A percentile compares a stretch with the other conserved stretches of the same genome.
Conservation (phyloP, 2,113 vertebrate genomes). For the Rattus norvegicus region DNA sequence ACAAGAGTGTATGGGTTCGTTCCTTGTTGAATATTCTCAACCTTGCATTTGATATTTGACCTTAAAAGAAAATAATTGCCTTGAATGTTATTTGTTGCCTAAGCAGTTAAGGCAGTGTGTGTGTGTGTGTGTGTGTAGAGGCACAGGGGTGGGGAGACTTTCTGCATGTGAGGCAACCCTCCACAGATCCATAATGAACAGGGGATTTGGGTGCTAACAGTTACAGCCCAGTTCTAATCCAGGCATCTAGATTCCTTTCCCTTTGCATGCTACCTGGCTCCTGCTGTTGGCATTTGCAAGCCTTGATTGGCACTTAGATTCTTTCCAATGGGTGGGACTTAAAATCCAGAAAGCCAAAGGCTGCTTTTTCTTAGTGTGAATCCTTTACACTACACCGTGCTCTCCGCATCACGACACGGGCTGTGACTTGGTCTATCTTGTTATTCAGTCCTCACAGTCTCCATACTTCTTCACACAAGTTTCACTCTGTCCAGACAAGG, state of each 20-base stretch:
- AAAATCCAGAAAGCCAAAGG: conserved; percentile 10
- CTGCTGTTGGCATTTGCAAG: neutral
- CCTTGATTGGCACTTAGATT: neutral
- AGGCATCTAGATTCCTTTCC: neutral
- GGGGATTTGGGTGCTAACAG: neutral
- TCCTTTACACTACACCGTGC: neutral
- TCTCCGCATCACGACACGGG: neutral
- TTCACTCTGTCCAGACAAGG: conserved; percentile 16
- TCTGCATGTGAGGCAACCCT: neutral
- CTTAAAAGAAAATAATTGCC: neutral
- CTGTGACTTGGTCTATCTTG: neutral
- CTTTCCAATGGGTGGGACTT: conserved; percentile 23
- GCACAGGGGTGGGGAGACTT: neutral
- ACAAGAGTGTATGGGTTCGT: neutral
- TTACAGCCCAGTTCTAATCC: neutral
- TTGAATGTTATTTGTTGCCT: neutral
- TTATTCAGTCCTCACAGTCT: neutral
- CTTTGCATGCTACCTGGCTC: neutral
- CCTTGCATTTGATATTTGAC: neutral
- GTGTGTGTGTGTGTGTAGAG: neutral
- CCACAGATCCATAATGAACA: neutral
- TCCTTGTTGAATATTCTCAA: neutral
- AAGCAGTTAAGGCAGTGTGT: neutral
- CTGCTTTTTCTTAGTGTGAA: neutral
- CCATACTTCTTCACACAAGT: neutral